Percentiles rank a stretch among this genome's conserved stretches.
Evolutionary conservation across 2,113 vertebrate species (phyloP).

Genomic region (Chloebia gouldiae): DNA sequence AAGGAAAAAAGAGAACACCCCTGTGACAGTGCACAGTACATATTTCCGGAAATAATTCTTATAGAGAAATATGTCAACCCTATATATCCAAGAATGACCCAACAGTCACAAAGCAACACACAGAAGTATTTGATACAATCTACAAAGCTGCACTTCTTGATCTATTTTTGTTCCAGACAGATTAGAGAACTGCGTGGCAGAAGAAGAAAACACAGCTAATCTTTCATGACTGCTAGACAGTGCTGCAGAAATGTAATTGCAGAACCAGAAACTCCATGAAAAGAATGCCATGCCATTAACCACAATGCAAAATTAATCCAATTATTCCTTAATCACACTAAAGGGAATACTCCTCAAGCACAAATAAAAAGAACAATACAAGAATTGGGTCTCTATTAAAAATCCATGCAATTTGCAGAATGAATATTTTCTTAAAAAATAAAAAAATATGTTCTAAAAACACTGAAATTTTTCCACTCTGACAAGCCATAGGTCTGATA

Average conservation of each 20-base stretch:
- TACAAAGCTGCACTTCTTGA: constrained; percentile 57
- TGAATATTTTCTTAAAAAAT: background rate
- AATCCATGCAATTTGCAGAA: background rate
- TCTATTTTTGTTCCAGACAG: constrained; percentile 65
- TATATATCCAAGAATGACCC: constrained; percentile 53
- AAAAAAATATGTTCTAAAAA: background rate
- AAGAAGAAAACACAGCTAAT: constrained; percentile 67
- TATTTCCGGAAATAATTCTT: constrained; percentile 60
- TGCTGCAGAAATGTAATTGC: constrained; percentile 60
- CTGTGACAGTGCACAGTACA: background rate
- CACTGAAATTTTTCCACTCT: background rate
- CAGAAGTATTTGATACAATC: constrained; percentile 53
- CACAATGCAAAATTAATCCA: constrained; percentile 60
- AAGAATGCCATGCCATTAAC: constrained; percentile 48
- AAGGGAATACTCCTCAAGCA: constrained; percentile 26
- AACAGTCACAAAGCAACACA: constrained; percentile 56
- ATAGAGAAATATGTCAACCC: constrained; percentile 48
- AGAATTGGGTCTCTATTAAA: background rate
- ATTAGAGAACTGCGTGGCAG: constrained; percentile 56
- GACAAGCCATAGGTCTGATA: background rate
- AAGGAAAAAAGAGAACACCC: constrained; percentile 55
- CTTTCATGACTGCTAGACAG: constrained; percentile 56
- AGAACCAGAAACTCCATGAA: constrained; percentile 56
- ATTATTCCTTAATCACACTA: constrained; percentile 64
- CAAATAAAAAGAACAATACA: constrained; percentile 38